Conservation (phyloP, 2,797 vertebrate species). For the Tangara arthus region DNA sequence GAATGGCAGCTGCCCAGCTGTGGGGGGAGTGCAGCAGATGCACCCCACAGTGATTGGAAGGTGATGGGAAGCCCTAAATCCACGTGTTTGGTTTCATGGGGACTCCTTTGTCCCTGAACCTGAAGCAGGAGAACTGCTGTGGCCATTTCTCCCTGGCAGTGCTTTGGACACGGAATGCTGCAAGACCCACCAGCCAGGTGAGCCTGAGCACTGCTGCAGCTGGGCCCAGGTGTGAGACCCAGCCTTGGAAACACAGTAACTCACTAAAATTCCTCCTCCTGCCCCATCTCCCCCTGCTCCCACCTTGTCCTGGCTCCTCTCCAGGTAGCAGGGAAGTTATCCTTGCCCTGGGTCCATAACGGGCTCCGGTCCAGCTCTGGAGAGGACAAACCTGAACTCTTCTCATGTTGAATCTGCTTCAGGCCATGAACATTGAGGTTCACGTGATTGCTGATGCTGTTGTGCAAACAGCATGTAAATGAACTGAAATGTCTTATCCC, state of each 20-base stretch:
- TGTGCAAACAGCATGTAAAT: slow-evolving; percentile 68
- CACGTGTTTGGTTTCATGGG: not conserved
- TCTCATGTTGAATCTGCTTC: slow-evolving; percentile 33
- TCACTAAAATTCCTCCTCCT: not conserved
- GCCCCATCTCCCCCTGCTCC: not conserved
- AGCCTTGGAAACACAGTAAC: not conserved
- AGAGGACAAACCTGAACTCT: not conserved
- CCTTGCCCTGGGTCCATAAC: not conserved
- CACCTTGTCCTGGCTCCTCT: not conserved
- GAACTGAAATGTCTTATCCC: slow-evolving; percentile 67
- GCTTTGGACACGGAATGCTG: not conserved
- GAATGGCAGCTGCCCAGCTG: fast-evolving
- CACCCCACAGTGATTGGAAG: not conserved
- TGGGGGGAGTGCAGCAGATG: not conserved
- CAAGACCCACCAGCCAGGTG: not conserved
- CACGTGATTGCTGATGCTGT: slow-evolving; percentile 62
- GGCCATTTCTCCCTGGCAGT: not conserved
- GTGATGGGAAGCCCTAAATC: not conserved
- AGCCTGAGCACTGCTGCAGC: not conserved
- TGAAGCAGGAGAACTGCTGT: not conserved
- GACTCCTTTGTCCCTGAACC: not conserved
- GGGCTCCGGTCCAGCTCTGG: not conserved
- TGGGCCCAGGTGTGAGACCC: not conserved
- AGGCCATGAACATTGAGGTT: slow-evolving; percentile 46
- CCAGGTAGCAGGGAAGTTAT: not conserved